These are phyloP conservation scores for Odontophorus gujanensis DNA, from an alignment of 2,113 vertebrate genomes.

Conservation along the genomic window DNA sequence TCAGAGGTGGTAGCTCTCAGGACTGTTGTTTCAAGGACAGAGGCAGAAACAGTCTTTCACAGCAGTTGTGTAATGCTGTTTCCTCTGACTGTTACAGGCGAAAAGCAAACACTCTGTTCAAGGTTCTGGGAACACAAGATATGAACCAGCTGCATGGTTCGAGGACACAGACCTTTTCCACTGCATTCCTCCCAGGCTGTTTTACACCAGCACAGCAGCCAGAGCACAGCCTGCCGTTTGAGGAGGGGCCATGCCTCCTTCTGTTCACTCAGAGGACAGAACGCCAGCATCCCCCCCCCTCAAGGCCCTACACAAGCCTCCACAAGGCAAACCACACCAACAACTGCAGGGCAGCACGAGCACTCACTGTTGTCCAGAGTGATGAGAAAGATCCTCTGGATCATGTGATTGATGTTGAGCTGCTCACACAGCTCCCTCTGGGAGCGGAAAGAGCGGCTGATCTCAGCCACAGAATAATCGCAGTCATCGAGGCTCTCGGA, in stretches of 20 bases:
- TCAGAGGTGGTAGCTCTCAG: no score
- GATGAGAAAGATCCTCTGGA: conserved; percentile 97
- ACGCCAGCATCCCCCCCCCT: not conserved
- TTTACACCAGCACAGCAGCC: not conserved
- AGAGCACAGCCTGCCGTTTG: no score
- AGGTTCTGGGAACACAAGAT: not conserved
- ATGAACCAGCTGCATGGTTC: not conserved
- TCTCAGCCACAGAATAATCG: conserved; percentile 94
- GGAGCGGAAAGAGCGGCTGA: conserved; percentile 94
- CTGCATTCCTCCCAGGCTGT: not conserved
- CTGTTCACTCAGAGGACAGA: no score
- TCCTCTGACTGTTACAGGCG: not conserved
- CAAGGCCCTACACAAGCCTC: not conserved
- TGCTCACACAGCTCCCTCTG: conserved; percentile 96
- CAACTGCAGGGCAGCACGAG: not conserved
- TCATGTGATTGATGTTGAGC: conserved; percentile 99
- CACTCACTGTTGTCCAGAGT: conserved; percentile 97
- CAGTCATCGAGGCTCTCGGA: conserved; percentile 96
- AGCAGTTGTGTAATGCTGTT: not conserved
- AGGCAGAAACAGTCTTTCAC: not conserved
- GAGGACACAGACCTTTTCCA: not conserved
- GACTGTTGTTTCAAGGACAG: not conserved
- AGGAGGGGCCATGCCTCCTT: not conserved
- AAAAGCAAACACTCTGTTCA: not conserved
- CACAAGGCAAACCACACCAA: not conserved